These are phyloP conservation scores for Helleia helle DNA, from an alignment of 2,888 invertebrate species.

Conservation along the genomic window DNA sequence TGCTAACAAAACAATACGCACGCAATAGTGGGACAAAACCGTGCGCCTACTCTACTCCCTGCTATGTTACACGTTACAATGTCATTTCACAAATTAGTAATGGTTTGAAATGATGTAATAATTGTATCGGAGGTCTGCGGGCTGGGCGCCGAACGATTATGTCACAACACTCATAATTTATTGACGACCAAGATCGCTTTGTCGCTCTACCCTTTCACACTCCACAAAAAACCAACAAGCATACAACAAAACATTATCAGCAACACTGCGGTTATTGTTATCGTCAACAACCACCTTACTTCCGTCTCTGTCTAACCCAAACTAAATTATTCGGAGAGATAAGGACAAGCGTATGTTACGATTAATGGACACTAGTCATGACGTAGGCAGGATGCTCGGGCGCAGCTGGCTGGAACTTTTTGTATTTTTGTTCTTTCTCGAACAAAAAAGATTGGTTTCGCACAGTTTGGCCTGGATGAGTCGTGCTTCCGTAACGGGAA, in stretches of 20 bases:
- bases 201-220: constrained; percentile 34
- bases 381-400: constrained; percentile 67
- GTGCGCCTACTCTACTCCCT: too few relatives aligned
- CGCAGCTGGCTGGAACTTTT: constrained; percentile 70
- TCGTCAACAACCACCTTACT: constrained; percentile 26
- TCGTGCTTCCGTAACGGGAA: constrained; percentile 59
- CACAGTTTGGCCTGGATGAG: constrained; percentile 51
- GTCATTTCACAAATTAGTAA: constrained; percentile 15
- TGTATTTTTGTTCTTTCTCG: constrained; percentile 36
- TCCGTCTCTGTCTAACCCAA: constrained; percentile 38
- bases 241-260: constrained; percentile 48
- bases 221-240: constrained; percentile 44
- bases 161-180: constrained; percentile 50
- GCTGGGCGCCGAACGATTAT: constrained; percentile 18
- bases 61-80: constrained; percentile 7
- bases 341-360: constrained; percentile 43
- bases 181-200: constrained; percentile 41
- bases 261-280: constrained; percentile 58
- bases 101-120: constrained; percentile 16
- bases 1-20: too few relatives aligned
- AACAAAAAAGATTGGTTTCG: constrained; percentile 63
- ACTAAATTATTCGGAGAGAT: constrained; percentile 23
- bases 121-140: constrained; percentile 12
- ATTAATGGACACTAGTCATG: constrained; percentile 60
- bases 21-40: too few relatives aligned